A percentile compares a stretch with the other conserved stretches of the same genome.
These are phyloP conservation scores for Denticeps clupeoides DNA, from an alignment of 2,797 vertebrate species.

Conservation along the genomic window DNA sequence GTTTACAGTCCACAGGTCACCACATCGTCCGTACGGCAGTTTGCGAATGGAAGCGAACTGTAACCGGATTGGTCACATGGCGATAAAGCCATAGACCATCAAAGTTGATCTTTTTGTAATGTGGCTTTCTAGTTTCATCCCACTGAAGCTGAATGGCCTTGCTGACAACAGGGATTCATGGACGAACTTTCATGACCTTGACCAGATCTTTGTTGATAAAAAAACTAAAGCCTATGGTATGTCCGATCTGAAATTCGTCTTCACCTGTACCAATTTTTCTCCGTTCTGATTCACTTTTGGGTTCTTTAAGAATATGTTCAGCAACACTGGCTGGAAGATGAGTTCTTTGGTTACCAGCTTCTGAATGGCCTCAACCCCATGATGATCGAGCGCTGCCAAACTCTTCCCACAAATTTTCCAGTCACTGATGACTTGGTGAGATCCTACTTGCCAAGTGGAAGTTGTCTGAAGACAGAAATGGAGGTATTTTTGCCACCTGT, in stretches of 20 bases:
- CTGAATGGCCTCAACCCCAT: conserved; percentile 48
- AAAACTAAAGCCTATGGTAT: conserved; percentile 9
- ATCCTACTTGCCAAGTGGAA: conserved; percentile 11
- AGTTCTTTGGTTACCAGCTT: conserved; percentile 1
- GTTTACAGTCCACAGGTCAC: neutral
- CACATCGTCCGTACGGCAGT: no score
- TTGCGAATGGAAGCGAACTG: no score
- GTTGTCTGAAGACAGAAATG: neutral
- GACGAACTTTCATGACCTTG: neutral
- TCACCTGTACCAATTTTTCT: no score
- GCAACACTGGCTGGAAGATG: conserved; percentile 24
- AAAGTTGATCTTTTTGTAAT: no score
- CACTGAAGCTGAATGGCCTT: neutral
- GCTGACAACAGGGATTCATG: neutral
- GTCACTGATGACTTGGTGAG: neutral
- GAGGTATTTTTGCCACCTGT: neutral
- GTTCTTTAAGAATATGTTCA: conserved; percentile 24
- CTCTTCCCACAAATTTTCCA: neutral
- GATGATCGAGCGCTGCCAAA: conserved; percentile 33
- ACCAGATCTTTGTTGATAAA: neutral
- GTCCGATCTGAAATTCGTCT: conserved; percentile 24
- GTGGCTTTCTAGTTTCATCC: neutral
- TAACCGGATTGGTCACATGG: no score
- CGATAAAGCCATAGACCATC: no score
- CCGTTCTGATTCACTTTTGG: no score